Evolutionary conservation across 2,888 invertebrate genomes (phyloP).

Genomic region (Diarsia dahlii): DNA sequence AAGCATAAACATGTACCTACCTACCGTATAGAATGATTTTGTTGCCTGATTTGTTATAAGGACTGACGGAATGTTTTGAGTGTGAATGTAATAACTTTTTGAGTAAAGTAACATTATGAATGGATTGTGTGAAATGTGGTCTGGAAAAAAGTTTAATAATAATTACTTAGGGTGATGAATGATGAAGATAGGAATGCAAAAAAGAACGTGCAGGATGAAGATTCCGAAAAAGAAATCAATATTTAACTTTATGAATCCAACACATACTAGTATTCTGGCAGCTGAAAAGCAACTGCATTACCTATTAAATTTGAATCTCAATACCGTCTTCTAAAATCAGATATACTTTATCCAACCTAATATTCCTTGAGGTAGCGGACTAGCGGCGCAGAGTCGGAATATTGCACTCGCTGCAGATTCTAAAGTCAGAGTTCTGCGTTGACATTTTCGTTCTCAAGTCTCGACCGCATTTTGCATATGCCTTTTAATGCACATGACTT

Average conservation of each 20-base stretch:
- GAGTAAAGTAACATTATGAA: background rate
- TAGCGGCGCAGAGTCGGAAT: background rate
- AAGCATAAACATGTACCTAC: slow-evolving; percentile 18
- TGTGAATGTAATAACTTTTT: background rate
- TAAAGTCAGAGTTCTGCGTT: slow-evolving; percentile 26
- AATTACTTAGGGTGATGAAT: background rate
- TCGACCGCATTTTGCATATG: slow-evolving; percentile 35
- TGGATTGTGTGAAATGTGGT: background rate
- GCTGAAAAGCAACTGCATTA: background rate
- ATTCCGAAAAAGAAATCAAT: background rate
- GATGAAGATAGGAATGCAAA: background rate
- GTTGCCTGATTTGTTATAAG: slow-evolving; percentile 1
- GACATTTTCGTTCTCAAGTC: slow-evolving; percentile 42
- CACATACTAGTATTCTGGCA: background rate
- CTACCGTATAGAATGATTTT: background rate
- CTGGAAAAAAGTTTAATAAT: background rate
- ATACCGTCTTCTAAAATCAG: slow-evolving; percentile 3
- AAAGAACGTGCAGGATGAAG: background rate
- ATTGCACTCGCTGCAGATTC: slow-evolving; percentile 40
- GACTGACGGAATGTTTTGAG: background rate
- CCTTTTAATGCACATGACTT: slow-evolving; percentile 33
- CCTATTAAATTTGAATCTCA: slow-evolving; percentile 26
- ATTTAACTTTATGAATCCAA: background rate
- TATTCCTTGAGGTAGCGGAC: slow-evolving; percentile 3
- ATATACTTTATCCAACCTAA: slow-evolving; percentile 30